These are phyloP conservation scores for Anneissia japonica DNA, from an alignment of 35 echinoderm and acorn worm genomes.

Conservation along the genomic window DNA sequence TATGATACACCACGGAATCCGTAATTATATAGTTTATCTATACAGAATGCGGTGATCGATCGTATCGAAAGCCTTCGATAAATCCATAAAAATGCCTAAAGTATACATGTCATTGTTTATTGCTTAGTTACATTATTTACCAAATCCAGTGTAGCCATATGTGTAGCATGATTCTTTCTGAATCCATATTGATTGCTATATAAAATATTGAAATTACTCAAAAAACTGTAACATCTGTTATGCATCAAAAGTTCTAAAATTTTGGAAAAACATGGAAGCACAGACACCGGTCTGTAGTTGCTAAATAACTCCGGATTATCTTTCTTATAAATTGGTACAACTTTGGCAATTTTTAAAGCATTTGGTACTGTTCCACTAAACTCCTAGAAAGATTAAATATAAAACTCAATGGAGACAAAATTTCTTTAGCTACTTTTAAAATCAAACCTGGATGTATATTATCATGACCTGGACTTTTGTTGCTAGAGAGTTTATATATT, in stretches of 20 bases:
- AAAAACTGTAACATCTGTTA: too few relatives aligned
- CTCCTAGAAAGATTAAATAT: conserved; percentile 29
- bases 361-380: conserved; percentile 20
- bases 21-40: too few relatives aligned
- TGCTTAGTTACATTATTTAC: too few relatives aligned
- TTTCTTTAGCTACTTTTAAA: neutral
- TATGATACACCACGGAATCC: too few relatives aligned
- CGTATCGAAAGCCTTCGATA: too few relatives aligned
- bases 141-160: too few relatives aligned
- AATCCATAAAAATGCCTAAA: too few relatives aligned
- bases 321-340: conserved; percentile 34
- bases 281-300: conserved; percentile 34
- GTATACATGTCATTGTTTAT: too few relatives aligned
- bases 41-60: too few relatives aligned
- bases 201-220: neutral
- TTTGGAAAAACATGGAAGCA: conserved; percentile 27
- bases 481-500: neutral
- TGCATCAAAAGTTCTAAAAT: too few relatives aligned
- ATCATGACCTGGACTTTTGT: conserved; percentile 18
- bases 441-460: conserved; percentile 19
- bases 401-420: conserved; percentile 1
- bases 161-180: too few relatives aligned
- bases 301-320: conserved; percentile 16
- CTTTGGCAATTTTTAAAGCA: conserved; percentile 26
- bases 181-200: too few relatives aligned